A percentile compares a stretch with the other conserved stretches of the same genome.
These are phyloP conservation scores for Dioctria linearis DNA, from an alignment of 2,888 invertebrate species.

Conservation along the genomic window DNA sequence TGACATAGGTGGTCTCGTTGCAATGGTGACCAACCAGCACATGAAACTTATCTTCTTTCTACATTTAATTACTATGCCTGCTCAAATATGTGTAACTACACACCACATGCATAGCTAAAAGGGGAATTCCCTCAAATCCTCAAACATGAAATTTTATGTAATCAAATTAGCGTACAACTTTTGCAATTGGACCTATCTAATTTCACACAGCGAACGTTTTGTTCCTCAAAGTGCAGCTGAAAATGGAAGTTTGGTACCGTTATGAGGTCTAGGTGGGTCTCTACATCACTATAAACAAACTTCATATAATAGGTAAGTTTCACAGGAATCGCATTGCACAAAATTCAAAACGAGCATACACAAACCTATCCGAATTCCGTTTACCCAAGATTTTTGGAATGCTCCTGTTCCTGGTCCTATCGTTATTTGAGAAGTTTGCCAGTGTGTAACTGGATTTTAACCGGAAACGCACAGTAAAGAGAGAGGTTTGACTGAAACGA, in stretches of 20 bases:
- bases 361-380: no score
- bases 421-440: no score
- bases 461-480: no score
- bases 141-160: neutral
- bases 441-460: no score
- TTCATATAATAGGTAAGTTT: neutral
- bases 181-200: constrained; percentile 6
- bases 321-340: neutral
- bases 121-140: neutral
- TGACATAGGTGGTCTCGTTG: neutral
- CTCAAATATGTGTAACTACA: neutral
- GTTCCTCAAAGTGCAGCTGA: neutral
- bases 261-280: neutral
- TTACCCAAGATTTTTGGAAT: no score
- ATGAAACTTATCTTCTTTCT: no score
- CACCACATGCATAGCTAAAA: neutral
- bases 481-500: no score
- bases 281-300: neutral
- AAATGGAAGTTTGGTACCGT: neutral
- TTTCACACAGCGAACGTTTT: neutral
- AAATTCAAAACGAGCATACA: no score
- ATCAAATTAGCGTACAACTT: constrained; percentile 2
- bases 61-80: neutral
- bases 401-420: no score
- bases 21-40: no score